Base-by-base conservation (phyloP, 1,140 invertebrate genomes). In the Chlorops oryzae region DNA sequence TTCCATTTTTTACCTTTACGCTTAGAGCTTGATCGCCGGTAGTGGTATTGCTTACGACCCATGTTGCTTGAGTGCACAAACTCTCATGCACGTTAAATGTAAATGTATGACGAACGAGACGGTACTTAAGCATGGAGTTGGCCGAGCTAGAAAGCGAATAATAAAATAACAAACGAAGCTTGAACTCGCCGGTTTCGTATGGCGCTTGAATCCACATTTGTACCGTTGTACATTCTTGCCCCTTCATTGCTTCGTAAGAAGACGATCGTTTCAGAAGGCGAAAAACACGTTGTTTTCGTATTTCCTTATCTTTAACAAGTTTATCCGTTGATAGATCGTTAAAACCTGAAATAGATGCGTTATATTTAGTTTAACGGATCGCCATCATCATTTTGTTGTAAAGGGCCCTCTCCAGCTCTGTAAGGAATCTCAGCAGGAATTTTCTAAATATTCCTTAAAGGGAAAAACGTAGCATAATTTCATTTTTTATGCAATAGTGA, bases 111-210 rank as follows among this genome's bases (percentile, higher is more conserved):
- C 83, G 78, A 22, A 84, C 77, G 9, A 87, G 62, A 37, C 85
- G 74, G 64, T 87, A 81, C 55, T 81, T 83, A 5, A 78, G 68
- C 52, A 70, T 57, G 52, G 71, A 63, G 55, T 73, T 76, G 2
- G 57, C 42, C 25, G 75, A 59, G 4, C 39, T 23, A 0, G 73
- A 68, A 59, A 82, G 78, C 59, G 85, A 81, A 65, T 88, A 88
- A 62, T 87, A 88, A 61, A 88, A 85, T 24, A 88, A 69, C 47
- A 89, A 69, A 60, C 87, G 79, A 18, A 87, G 65, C 5, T 75
- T 73, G 59, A 84, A 80, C 10, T 74, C 74, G 4, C 84, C 85
- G 22, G 80, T 79, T 32, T 76, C 71, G 50, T 80, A 75, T 5
- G 84, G 82, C 1, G 84, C 85, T 57, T 81, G 78, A 12, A 88